Evolutionary conservation across 2,113 vertebrate genomes (phyloP).

Genomic region (Empidonax traillii): DNA sequence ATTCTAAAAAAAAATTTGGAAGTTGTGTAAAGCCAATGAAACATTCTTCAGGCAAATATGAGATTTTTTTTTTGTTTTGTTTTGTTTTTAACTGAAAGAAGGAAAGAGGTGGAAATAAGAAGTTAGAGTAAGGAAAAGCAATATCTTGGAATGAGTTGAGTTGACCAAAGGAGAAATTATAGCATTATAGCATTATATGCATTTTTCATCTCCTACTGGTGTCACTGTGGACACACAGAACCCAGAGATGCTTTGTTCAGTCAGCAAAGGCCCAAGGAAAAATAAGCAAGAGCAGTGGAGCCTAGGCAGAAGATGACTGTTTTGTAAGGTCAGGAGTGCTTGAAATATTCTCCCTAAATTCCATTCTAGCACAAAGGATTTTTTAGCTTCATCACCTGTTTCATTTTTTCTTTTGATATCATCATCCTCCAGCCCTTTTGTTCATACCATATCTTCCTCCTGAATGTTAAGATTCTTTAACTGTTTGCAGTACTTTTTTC

Average conservation of each 20-base stretch:
- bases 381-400: background rate
- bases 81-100: background rate
- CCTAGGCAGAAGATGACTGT: background rate
- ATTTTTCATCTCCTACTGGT: slow-evolving; percentile 2
- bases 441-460: background rate
- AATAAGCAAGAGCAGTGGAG: background rate
- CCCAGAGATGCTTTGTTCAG: background rate
- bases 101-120: background rate
- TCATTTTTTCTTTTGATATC: background rate
- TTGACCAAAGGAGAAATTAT: background rate
- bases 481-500: background rate
- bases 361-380: background rate
- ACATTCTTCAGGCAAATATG: background rate
- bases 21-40: background rate
- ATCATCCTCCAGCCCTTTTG: background rate
- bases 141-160: background rate
- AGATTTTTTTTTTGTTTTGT: background rate
- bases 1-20: background rate
- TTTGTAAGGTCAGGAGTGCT: background rate
- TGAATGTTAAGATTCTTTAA: background rate
- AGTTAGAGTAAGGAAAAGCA: background rate
- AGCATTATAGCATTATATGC: background rate
- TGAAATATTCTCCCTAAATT: background rate
- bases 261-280: background rate
- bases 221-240: background rate